Evolutionary conservation across 2,797 vertebrate genomes (phyloP), one percentile per base, ranked within the genome.

Genomic region (Xenentodon cancila): DNA sequence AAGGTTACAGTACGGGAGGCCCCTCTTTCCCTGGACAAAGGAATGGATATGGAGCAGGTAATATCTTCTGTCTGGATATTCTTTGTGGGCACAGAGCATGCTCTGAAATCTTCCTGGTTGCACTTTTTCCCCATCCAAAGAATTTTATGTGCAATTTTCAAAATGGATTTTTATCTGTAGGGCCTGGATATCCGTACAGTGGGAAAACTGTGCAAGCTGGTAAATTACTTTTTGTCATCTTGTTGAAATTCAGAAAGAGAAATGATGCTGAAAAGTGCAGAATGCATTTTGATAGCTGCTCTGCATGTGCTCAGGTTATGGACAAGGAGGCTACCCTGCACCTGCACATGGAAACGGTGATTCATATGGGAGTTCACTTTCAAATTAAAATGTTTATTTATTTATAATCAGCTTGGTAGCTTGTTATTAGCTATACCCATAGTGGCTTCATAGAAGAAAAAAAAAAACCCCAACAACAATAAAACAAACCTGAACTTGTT

Each of bases 31-130:
- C 79, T 21, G 85, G 71, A 50, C 60, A 62, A 18, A 30, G 18
- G 13, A 82, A 86, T 56, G 84, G 88, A 70, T 82, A 84, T 19
- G 77, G 81, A 83, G 44, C 80, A 50, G 89, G 87, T 90, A 81
- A 75, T 19, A 59, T 64, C 59, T 8, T 3, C 20, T 45, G 7
- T 20, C 46, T 21, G 19, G 4, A 9, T 13, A 9, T 15, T 18
- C 51, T 37, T 20, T 32, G 25, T 52, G 12, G 4, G 11, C 27
- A 9, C 3, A 30, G 30, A 30, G 11, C 12, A 13, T 9, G 9
- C 30, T 32, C 9, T 32, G 30, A 32, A 7, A 32, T 32, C 9
- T 32, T 32, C 30, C 30, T 3, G 30, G 30, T 32, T 37, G 56
- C 9, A 8, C 0, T 40, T 11, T 34, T 62, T 69, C 0, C 51